Evolutionary conservation across 2,888 invertebrate genomes (phyloP).

Genomic region (Parapristionchus giblindavisi): DNA sequence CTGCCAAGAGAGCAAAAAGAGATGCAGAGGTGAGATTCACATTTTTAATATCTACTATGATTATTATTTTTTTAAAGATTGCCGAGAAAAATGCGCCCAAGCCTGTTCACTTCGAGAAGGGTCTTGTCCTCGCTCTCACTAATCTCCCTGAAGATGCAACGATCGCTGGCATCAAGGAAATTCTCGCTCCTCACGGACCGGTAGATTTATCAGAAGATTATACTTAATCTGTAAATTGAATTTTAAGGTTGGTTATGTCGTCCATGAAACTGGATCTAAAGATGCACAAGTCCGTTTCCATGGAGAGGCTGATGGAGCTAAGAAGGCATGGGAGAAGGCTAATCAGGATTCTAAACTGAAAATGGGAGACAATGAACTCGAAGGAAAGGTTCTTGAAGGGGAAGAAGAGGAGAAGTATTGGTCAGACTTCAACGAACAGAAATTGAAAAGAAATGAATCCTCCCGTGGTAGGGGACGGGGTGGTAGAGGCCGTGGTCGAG

Average conservation of each 20-base stretch:
- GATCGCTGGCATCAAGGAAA: constrained; percentile 77
- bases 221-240: neutral
- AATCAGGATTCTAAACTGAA: constrained; percentile 60
- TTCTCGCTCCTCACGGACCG: constrained; percentile 73
- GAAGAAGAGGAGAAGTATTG: constrained; percentile 68
- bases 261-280: constrained; percentile 47
- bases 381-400: constrained; percentile 56
- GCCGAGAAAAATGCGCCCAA: constrained; percentile 47
- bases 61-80: constrained; percentile 23
- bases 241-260: constrained; percentile 51
- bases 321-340: constrained; percentile 62
- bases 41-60: neutral
- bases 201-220: neutral
- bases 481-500: constrained; percentile 39
- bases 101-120: constrained; percentile 58
- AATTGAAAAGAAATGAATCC: constrained; percentile 44
- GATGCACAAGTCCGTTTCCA: constrained; percentile 51
- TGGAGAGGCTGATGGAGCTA: constrained; percentile 52
- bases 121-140: constrained; percentile 59
- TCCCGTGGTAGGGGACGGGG: constrained; percentile 43
- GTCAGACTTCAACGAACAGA: constrained; percentile 61
- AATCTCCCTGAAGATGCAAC: constrained; percentile 50
- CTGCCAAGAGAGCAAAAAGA: constrained; percentile 13
- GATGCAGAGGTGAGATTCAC: constrained; percentile 18
- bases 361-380: constrained; percentile 51